phyloP scores from a whole-genome alignment of 2,797 vertebrate species.

The Neoniphon sammara region DNA sequence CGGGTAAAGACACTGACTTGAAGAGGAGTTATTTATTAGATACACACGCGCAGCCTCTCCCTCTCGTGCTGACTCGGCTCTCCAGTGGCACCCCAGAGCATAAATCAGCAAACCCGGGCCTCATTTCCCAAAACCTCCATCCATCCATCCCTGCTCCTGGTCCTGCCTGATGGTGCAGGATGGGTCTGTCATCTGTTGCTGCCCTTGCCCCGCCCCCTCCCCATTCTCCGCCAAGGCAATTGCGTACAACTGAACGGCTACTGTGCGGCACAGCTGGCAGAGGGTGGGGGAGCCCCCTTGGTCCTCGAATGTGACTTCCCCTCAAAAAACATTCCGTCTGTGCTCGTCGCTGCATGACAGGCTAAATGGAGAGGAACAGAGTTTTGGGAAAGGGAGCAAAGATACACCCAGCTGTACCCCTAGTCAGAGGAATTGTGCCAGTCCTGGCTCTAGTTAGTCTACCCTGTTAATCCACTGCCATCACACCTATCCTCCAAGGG shows the following conservation, averaged over 20 bases:
- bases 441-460: constrained; percentile 48
- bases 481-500: constrained; percentile 40
- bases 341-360: constrained; percentile 53
- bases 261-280: constrained; percentile 43
- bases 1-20: constrained; percentile 49
- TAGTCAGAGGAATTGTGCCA: constrained; percentile 33
- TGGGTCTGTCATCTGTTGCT: constrained; percentile 47
- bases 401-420: constrained; percentile 59
- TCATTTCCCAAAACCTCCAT: constrained; percentile 54
- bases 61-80: constrained; percentile 77
- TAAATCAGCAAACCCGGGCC: constrained; percentile 67
- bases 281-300: constrained; percentile 19
- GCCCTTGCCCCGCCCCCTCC: constrained; percentile 11
- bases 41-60: constrained; percentile 39
- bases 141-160: constrained; percentile 37
- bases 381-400: constrained; percentile 50
- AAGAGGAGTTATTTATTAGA: constrained; percentile 72
- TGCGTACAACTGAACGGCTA: constrained; percentile 40
- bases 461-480: constrained; percentile 54
- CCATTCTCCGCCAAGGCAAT: constrained; percentile 17
- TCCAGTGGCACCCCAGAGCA: constrained; percentile 54
- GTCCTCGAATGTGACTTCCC: constrained; percentile 47
- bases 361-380: constrained; percentile 68
- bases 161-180: constrained; percentile 30
- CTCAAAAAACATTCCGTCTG: constrained; percentile 60